Conservation (phyloP, 2,113 vertebrate genomes). For the Hirundichthys speculiger region DNA sequence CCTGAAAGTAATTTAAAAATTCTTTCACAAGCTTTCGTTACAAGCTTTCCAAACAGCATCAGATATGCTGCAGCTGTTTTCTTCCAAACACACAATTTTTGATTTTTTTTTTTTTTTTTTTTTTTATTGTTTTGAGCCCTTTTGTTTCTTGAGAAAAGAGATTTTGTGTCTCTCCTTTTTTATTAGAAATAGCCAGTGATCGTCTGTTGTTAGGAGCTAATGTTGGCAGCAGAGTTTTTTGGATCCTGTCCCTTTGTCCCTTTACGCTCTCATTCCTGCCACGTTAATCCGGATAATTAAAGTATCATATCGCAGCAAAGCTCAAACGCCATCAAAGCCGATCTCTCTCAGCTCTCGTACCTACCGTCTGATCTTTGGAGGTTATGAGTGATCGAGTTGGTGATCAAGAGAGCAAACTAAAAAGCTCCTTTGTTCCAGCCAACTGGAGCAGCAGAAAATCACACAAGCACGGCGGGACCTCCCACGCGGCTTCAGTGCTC, state of each 20-base stretch:
- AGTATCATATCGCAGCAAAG: constrained; percentile 2
- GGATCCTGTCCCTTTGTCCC: not conserved
- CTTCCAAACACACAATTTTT: too few species aligned
- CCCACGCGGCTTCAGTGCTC: constrained; percentile 1
- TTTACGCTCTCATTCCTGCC: constrained; percentile 16
- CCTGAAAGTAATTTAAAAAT: too few species aligned
- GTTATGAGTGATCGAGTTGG: constrained; percentile 11
- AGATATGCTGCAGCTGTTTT: too few species aligned
- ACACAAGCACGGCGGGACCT: constrained; percentile 46
- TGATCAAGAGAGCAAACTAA: not conserved
- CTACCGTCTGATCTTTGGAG: constrained; percentile 17
- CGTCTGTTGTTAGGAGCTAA: too few species aligned
- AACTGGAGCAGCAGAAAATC: constrained; percentile 47
- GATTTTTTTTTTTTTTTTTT: too few species aligned
- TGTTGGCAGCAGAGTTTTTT: too few species aligned
- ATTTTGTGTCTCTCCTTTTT: too few species aligned
- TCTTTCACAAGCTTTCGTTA: too few species aligned
- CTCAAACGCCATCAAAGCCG: constrained; percentile 23
- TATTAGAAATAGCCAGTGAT: too few species aligned
- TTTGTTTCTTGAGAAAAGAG: too few species aligned
- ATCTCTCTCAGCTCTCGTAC: not conserved
- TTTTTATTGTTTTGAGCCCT: too few species aligned
- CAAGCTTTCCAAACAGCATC: too few species aligned
- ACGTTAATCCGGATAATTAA: constrained; percentile 30
- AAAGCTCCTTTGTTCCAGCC: constrained; percentile 48